Evolutionary conservation across 1,140 invertebrate genomes (phyloP).

Genomic region (Amphibalanus amphitrite): DNA sequence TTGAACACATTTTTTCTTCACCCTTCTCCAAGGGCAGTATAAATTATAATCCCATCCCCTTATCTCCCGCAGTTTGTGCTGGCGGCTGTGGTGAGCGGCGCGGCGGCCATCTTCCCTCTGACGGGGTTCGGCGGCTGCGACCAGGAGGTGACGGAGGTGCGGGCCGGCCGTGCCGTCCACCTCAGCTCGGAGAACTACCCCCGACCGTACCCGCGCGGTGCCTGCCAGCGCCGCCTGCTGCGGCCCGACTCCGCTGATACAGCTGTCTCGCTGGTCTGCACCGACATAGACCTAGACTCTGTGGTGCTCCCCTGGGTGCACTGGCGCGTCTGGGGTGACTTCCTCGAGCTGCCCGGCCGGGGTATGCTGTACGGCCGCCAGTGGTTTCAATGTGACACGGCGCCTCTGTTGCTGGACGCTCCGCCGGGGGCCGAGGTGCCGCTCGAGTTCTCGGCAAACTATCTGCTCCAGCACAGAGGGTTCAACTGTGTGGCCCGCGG

Average conservation of each 20-base stretch:
- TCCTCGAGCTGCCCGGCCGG: neutral
- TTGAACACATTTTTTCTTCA: too few relatives aligned
- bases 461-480: neutral
- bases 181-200: neutral
- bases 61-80: too few relatives aligned
- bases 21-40: too few relatives aligned
- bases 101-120: slow-evolving; percentile 3
- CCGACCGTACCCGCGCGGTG: neutral
- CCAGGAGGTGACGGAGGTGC: neutral
- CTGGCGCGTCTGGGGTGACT: neutral
- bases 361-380: neutral
- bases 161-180: neutral
- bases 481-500: neutral
- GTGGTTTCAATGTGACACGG: neutral
- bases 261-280: neutral
- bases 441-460: neutral
- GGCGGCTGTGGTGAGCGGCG: too few relatives aligned
- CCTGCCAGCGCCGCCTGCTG: neutral
- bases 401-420: neutral
- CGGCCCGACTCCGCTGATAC: neutral
- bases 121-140: neutral
- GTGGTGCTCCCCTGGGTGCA: neutral
- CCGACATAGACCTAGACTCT: neutral
- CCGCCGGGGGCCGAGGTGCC: neutral
- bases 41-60: too few relatives aligned